Percentiles rank a stretch among this genome's conserved stretches.
Evolutionary conservation across 2,888 invertebrate species (phyloP).

Genomic region (Zelleria hepariella): DNA sequence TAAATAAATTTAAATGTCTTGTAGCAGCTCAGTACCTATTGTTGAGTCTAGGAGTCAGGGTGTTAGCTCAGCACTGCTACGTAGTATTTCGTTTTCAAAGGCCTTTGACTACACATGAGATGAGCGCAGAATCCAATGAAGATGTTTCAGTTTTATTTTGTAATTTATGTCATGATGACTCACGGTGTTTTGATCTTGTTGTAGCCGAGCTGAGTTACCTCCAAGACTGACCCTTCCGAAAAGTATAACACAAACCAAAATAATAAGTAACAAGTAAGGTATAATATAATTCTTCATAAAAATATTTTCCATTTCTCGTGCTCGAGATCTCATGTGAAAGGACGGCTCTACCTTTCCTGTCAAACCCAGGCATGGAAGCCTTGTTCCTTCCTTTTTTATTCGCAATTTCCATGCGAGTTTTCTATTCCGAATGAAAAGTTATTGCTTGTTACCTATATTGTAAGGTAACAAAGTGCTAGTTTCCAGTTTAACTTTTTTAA

Average conservation of each 20-base stretch:
- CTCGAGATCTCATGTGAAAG: neutral
- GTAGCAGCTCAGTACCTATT: neutral
- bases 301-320: neutral
- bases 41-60: neutral
- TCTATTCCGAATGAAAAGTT: neutral
- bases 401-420: neutral
- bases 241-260: neutral
- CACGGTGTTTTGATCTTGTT: too few relatives aligned
- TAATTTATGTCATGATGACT: too few relatives aligned
- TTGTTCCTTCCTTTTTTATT: neutral
- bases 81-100: neutral
- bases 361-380: neutral
- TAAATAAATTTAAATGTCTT: slow-evolving; percentile 41
- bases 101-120: too few relatives aligned
- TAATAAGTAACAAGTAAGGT: neutral
- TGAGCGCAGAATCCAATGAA: too few relatives aligned
- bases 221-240: neutral
- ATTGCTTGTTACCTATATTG: neutral
- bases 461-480: too few relatives aligned
- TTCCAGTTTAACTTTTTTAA: too few relatives aligned
- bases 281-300: neutral
- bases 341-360: neutral
- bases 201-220: too few relatives aligned
- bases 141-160: too few relatives aligned
- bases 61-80: neutral